Evolutionary conservation across 2,113 vertebrate genomes (phyloP), one percentile per base, ranked within the genome.

Genomic region (Calidris pygmaea): DNA sequence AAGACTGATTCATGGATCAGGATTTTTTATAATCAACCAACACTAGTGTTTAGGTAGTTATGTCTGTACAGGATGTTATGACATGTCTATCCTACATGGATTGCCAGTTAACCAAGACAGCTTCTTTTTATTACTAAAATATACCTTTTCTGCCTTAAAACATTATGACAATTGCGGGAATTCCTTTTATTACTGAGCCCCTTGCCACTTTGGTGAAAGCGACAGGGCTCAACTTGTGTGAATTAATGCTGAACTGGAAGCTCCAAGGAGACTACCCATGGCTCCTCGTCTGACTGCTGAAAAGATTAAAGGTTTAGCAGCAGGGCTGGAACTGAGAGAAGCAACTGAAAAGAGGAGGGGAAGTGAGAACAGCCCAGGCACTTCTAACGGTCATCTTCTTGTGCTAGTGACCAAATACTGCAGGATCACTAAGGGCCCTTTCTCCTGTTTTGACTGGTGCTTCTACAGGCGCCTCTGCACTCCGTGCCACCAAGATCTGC

Each of bases 1-100:
- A 67, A 75, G 47, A 52, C 75, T 94, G 73, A 92, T 93, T 90
- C 12, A 71, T 10, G 39, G 56, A 76, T 68, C 41, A 47, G 67
- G 50, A 65, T 75, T 95, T 94, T 79, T 96, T 62, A 53, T 93
- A 83, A 87, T 81, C 50, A 85, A 76, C 62, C 71, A 76, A 59
- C 41, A 63, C 13, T 59, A 74, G 45, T 78, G 65, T 94, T 96
- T 92, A 90, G 95, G 30, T 92, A 85, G 95, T 96, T 74, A 78
- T 65, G 32, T 66, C 84, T 85, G 32, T 77, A 48, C 21, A 53
- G 65, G 58, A 37, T 91, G 84, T 96, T 96, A 41, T 82, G 94
- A 85, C 92, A 89, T 15, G 15, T 68, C 70, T 86, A 6, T 56
- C 58, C 62, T 89, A 75, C 3, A 6, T 62, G 63, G 41, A 75